These are phyloP conservation scores for Hycleus phaleratus DNA, from an alignment of 1,140 invertebrate genomes.

Conservation along the genomic window DNA sequence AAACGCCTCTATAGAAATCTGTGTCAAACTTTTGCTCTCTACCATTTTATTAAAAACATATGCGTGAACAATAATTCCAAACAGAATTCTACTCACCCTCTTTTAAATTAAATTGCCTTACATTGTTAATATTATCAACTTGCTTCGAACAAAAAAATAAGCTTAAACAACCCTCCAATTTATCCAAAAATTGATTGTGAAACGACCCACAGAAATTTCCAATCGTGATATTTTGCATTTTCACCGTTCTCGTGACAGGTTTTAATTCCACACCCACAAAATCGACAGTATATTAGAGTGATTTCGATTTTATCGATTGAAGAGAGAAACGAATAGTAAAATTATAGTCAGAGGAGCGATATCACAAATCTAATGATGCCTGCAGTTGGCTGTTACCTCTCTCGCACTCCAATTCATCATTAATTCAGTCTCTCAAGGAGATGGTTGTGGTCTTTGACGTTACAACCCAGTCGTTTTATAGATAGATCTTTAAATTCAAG, in stretches of 20 bases:
- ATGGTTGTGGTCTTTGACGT: slow-evolving; percentile 8
- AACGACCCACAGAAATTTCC: too few relatives aligned
- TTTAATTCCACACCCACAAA: background rate
- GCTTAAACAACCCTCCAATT: too few relatives aligned
- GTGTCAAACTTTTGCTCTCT: slow-evolving; percentile 9
- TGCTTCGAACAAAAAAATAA: background rate
- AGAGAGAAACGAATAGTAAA: background rate
- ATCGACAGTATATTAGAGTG: background rate
- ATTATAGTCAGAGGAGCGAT: background rate
- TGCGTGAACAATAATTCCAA: slow-evolving; percentile 3
- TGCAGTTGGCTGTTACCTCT: slow-evolving; percentile 10
- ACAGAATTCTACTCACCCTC: background rate
- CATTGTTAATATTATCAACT: too few relatives aligned
- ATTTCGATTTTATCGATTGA: background rate
- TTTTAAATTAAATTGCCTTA: too few relatives aligned
- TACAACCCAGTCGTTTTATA: slow-evolving; percentile 13
- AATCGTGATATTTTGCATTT: too few relatives aligned
- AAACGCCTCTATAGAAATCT: slow-evolving; percentile 5
- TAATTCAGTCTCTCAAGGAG: slow-evolving; percentile 8
- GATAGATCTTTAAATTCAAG: slow-evolving; percentile 14
- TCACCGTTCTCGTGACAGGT: too few relatives aligned
- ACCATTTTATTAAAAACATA: background rate
- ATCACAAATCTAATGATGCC: slow-evolving; percentile 7
- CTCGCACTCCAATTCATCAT: slow-evolving; percentile 1
- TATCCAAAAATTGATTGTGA: too few relatives aligned